Evolutionary conservation across 2,113 vertebrate species (phyloP).

Genomic region (Anser cygnoides): DNA sequence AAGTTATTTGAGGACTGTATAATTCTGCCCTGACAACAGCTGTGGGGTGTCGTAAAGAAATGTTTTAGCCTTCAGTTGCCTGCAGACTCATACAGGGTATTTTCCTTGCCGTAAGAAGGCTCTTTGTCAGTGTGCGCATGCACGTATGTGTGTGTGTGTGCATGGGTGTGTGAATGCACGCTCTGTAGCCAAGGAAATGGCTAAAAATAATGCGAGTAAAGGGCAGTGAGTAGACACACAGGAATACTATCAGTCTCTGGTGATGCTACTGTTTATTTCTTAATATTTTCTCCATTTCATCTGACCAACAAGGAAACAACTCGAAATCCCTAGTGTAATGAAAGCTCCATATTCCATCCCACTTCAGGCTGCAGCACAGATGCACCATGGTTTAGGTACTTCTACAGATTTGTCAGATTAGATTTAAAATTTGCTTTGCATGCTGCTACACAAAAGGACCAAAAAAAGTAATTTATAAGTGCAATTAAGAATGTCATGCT

Average conservation of each 20-base stretch:
- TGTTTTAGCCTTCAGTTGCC: background rate
- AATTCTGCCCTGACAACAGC: background rate
- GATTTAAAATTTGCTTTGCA: background rate
- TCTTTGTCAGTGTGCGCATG: accelerated
- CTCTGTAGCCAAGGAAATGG: accelerated
- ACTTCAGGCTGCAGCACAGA: background rate
- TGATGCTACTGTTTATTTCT: background rate
- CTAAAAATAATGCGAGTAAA: background rate
- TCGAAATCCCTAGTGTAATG: background rate
- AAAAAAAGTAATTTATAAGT: background rate
- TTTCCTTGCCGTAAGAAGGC: background rate
- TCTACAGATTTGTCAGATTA: background rate
- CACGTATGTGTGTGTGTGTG: accelerated
- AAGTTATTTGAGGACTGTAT: background rate
- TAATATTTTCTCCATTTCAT: background rate
- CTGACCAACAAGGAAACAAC: background rate
- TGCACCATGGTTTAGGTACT: background rate
- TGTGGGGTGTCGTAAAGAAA: background rate
- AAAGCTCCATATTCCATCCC: background rate
- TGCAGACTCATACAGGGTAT: background rate
- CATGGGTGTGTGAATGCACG: accelerated
- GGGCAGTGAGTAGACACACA: background rate
- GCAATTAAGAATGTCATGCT: background rate
- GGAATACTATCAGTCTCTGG: background rate
- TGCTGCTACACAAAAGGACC: background rate